Conservation (phyloP, 1,140 invertebrate species). For the Matsumurasca onukii region DNA sequence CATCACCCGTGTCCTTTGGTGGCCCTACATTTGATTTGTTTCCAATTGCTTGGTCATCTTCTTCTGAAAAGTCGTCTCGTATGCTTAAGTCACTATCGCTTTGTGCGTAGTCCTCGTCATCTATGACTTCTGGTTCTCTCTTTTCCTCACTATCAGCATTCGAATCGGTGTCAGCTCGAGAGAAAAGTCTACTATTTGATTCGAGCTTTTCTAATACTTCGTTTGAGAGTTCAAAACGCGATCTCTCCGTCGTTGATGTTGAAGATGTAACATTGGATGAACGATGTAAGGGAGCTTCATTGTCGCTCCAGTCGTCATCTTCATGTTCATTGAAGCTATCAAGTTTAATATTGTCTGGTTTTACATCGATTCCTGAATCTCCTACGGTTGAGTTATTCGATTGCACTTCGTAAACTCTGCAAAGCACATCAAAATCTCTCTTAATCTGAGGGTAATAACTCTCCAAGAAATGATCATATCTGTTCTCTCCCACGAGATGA, state of each 20-base stretch:
- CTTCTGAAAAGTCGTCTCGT: slow-evolving; percentile 25
- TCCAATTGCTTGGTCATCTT: no score
- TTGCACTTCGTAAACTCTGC: slow-evolving; percentile 61
- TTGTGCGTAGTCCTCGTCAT: slow-evolving; percentile 16
- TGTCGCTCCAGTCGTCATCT: slow-evolving; percentile 38
- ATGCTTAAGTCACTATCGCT: background rate
- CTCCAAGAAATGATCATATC: slow-evolving; percentile 57
- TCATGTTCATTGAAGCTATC: slow-evolving; percentile 29
- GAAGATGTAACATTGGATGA: slow-evolving; percentile 8
- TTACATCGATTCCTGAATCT: slow-evolving; percentile 42
- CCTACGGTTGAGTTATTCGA: slow-evolving; percentile 32
- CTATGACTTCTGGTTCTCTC: background rate
- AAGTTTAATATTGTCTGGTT: slow-evolving; percentile 30
- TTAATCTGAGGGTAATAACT: slow-evolving; percentile 56
- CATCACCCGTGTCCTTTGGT: slow-evolving; percentile 16
- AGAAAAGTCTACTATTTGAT: slow-evolving; percentile 15
- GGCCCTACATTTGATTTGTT: slow-evolving; percentile 41
- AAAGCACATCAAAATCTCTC: slow-evolving; percentile 64
- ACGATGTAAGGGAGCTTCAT: background rate
- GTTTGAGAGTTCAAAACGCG: background rate
- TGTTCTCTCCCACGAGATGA: slow-evolving; percentile 60
- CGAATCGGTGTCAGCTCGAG: background rate
- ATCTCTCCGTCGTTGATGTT: slow-evolving; percentile 1
- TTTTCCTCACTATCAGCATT: background rate
- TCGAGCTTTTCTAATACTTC: slow-evolving; percentile 2